Evolutionary conservation across 92 coral and sea anemone species (phyloP), one percentile per base, ranked within the genome.

Genomic region (Bergia sp.): DNA sequence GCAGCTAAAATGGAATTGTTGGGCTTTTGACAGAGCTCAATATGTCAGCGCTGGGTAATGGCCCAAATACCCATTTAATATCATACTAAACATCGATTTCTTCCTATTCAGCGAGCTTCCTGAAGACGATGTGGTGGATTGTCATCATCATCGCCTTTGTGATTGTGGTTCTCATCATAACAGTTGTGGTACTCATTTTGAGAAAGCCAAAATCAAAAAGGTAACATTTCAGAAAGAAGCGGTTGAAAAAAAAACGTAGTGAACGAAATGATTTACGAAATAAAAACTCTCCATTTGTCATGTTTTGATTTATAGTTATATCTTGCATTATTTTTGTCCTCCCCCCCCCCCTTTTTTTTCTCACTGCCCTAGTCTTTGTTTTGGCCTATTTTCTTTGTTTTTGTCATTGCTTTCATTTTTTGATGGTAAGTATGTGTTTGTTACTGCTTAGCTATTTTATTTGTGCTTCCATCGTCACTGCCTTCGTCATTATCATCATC

Each of bases 61-160:
- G 29, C 29, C 29, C 29, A 29, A 29, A 29, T 29, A 29, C 29
- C 29, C 29, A 29, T 29, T 29, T 29, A 29, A 29, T 29, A 29
- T 29, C 29, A 29, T 23, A 75, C 45, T 76, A 76, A 76, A 50
- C 29, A 41, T 7, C 44, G 5, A n/a, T 69, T 91, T 61, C n/a
- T 45, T 61, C 40, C 49, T 41, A 29, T 29, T 43, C 79, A 94
- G 97, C 95, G 81, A 93, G 94, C 57, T 94, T 94, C 90, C 79
- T 92, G 86, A 93, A 93, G 85, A 95, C 93, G 55, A 91, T 93
- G 91, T 95, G 98, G 98, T 95, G 98, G 98, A 88, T 92, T 11
- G 94, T 95, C 40, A 89, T 95, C 18, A 76, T 93, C 39, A 89
- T 93, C 16, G 98, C 89, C 16, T 86, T 93, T 47, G 78, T 93